Evolutionary conservation across 2,113 vertebrate species (phyloP), one percentile per base, ranked within the genome.

Genomic region (Fregata magnificens): DNA sequence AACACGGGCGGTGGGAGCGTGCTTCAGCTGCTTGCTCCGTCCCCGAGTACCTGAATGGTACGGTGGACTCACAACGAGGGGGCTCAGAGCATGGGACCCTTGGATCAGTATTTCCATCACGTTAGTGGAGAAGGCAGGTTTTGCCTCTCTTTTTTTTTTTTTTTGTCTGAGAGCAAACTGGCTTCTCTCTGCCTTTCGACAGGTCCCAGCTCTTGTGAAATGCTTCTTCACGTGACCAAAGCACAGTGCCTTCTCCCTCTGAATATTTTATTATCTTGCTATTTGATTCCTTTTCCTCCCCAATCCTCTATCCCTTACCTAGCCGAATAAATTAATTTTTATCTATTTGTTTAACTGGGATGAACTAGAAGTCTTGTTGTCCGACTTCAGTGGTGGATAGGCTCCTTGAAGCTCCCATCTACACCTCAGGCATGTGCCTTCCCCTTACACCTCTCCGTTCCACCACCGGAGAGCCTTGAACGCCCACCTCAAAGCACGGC

Each of bases 401-500:
- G 26, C 49, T 52, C 28, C 5, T 5, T 11, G 19, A 29, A n/a
- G 26, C 28, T 52, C 56, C 29, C 36, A 31, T 6, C 18, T 28
- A 7, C 31, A 34, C 45, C 20, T 17, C 36, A 12, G 24, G 26
- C 11, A 3, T 8, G 25, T 13, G 38, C 38, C 28, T 36, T 31
- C 28, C 29, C n/a, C 74, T 61, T 49, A 14, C 58, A 18, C 26
- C 34, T 12, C 55, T 20, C 17, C 5, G 6, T 8, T 18, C 19
- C 73, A 29, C 32, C 44, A n/a, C 2, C 29, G 3, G 18, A 10
- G 55, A 76, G 53, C 42, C 34, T 20, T n/a, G 73, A 11, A 6
- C 10, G 7, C 56, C n/a, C 34, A 6, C 25, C 55, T 34, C 3
- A 5, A n/a, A 45, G 53, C 13, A 21, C 1, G 5, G 10, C 7